Evolutionary conservation across 1,140 invertebrate species (phyloP).

Genomic region (Bombus affinis): DNA sequence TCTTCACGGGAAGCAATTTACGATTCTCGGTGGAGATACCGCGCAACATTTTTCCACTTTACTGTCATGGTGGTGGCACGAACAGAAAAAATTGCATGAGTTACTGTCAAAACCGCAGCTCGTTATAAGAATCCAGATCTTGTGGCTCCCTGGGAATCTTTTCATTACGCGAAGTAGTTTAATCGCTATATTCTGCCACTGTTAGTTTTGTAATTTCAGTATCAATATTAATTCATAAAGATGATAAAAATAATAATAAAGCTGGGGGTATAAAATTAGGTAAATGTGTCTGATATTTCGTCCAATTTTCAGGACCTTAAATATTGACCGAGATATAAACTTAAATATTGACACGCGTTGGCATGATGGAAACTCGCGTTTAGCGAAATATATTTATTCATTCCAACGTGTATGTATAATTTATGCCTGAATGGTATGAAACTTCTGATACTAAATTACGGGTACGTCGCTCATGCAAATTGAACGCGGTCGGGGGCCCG

Average conservation of each 20-base stretch:
- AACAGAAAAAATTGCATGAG: neutral
- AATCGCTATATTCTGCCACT: neutral
- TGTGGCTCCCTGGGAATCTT: neutral
- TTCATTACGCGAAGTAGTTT: neutral
- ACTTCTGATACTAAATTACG: conserved; percentile 10
- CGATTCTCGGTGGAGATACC: neutral
- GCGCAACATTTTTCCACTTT: conserved; percentile 21
- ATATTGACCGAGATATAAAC: neutral
- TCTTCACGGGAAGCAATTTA: neutral
- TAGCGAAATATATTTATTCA: neutral
- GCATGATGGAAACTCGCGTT: neutral
- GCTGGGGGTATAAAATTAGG: neutral
- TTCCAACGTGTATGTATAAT: neutral
- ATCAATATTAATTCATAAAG: neutral
- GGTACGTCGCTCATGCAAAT: neutral
- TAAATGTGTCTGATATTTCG: neutral
- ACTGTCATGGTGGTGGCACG: neutral
- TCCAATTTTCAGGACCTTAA: neutral
- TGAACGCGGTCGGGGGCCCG: neutral
- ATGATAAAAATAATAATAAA: neutral
- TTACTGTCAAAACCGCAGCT: neutral
- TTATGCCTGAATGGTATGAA: conserved; percentile 10
- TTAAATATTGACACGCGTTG: neutral
- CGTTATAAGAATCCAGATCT: neutral
- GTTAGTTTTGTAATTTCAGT: neutral